These are phyloP conservation scores for Rhyacichthys aspro DNA, from an alignment of 2,797 vertebrate genomes.

Conservation along the genomic window DNA sequence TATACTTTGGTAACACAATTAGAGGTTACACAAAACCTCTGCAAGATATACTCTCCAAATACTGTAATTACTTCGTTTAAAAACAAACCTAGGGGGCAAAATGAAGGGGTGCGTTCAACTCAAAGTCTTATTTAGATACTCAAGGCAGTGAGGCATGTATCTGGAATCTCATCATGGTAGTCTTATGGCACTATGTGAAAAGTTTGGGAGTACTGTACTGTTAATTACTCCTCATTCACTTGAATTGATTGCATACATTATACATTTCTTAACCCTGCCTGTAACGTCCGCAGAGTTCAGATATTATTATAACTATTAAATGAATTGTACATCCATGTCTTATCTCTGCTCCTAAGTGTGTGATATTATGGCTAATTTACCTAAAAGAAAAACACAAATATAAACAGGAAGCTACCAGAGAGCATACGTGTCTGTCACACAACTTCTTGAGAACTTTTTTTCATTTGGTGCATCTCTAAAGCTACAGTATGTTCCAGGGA, in stretches of 20 bases:
- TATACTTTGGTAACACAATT: constrained; percentile 41
- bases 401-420: constrained; percentile 64
- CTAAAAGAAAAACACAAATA: constrained; percentile 38
- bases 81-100: constrained; percentile 42
- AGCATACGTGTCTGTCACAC: constrained; percentile 28
- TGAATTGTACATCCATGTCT: background rate
- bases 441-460: constrained; percentile 1
- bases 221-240: background rate
- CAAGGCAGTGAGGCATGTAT: constrained; percentile 1
- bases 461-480: constrained; percentile 14
- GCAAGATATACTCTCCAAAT: constrained; percentile 38
- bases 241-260: background rate
- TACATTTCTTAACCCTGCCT: background rate
- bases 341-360: background rate
- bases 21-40: constrained; percentile 48
- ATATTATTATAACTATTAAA: too few species aligned
- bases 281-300: too few species aligned
- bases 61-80: constrained; percentile 39
- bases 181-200: background rate
- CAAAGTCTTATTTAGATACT: constrained; percentile 5
- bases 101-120: constrained; percentile 28
- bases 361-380: constrained; percentile 11
- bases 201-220: background rate
- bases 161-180: background rate
- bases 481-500: background rate